Evolutionary conservation across 2,113 vertebrate genomes (phyloP), one percentile per base, ranked within the genome.

Genomic region (Misgurnus mizolepis): DNA sequence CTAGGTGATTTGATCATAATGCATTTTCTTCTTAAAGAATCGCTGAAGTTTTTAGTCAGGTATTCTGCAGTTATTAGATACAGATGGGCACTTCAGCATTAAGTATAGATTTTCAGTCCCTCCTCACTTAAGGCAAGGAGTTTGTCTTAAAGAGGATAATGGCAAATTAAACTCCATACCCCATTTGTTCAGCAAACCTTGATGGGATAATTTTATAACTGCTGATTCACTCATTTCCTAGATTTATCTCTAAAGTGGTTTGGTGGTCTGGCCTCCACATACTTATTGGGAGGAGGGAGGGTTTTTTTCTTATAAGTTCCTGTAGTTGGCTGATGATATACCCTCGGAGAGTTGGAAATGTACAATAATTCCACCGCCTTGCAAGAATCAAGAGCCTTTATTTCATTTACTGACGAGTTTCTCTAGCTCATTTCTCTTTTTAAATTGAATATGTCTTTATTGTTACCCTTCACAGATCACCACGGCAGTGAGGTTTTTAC

Each of bases 401-500:
- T 75, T 18, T 72, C 55, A 11, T 84, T 85, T 83, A 60, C 67
- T 34, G 76, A 70, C 69, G 80, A 78, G 15, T 79, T 71, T 53
- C 43, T 69, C 58, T 61, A 69, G 68, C 67, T 85, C 67, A 78
- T 76, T 79, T 78, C 61, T 49, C 50, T 49, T 40, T 77, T 41
- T 34, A 62, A 43, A 50, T 72, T 9, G 76, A 76, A 47, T 60
- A 61, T 18, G 53, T 53, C 45, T 53, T 56, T 58, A 4, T 39
- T 18, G 47, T 53, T 56, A 71, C 41, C 11, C 87, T 75, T 87
- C 80, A 41, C 90, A 99, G 97, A 95, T 99, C 87, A 91, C 93
- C 82, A 99, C 98, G 15, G 97, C 97, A 70, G 94, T 98, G 85
- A 97, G 98, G 90, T 99, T 99, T 91, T 92, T 99, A 55, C 96